Evolutionary conservation across 2,888 invertebrate species (phyloP), one percentile per base, ranked within the genome.

Genomic region (Sminthurinus aureus): DNA sequence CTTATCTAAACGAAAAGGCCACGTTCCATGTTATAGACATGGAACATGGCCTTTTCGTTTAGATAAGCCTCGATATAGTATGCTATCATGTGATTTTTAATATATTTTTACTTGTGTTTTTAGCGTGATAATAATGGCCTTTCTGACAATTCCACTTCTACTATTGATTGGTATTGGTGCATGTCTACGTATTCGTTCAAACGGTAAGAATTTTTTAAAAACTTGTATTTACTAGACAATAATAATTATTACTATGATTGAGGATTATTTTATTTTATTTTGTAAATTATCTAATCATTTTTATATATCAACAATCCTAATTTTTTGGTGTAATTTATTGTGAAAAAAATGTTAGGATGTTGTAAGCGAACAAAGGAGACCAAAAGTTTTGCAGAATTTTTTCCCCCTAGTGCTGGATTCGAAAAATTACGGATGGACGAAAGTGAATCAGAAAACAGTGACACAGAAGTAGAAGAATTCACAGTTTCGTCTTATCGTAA

Each of bases 91-190:
- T n/a, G n/a, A n/a, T n/a, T n/a, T n/a, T n/a, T n/a, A n/a, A n/a
- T n/a, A n/a, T n/a, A n/a, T n/a, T n/a, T n/a, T n/a, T n/a, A n/a
- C n/a, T n/a, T n/a, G n/a, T n/a, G n/a, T n/a, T n/a, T n/a, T n/a
- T n/a, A n/a, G n/a, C n/a, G 87, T 88, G 71, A 85, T 88, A 73
- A 87, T 88, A 58, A 88, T 88, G 88, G 87, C 87, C 69, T 88
- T 88, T 79, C 84, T 88, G 64, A 88, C 88, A 12, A 88, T 88
- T 79, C 88, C 88, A 15, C 83, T 88, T 26, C 79, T 88, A 0
- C 67, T 86, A 13, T 83, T 88, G 18, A 84, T 88, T 83, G 87
- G 85, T 58, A 84, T 88, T 66, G 87, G 87, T 22, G 85, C 87
- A 9, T 38, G 87, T 24, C 79, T 87, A n/a, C 84, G 87, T 64